Percentiles rank a stretch among this genome's conserved stretches.
Conservation (phyloP, 2,888 invertebrate species). For the Drosophila fulvimacula region DNA sequence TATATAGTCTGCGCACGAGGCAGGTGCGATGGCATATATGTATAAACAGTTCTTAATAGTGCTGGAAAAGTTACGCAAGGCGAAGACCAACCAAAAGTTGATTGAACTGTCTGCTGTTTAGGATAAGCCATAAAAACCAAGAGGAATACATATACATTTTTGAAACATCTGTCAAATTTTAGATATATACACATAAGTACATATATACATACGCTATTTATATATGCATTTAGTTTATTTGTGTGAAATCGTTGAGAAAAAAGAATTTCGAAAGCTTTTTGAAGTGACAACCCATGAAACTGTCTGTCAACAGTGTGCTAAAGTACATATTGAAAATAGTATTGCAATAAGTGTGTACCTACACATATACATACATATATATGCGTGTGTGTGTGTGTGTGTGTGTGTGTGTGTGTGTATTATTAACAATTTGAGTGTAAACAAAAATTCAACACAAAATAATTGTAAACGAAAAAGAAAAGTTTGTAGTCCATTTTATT, state of each 20-base stretch:
- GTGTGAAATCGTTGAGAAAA: constrained; percentile 10
- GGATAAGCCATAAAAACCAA: background rate
- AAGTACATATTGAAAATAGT: constrained; percentile 12
- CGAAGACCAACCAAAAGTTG: constrained; percentile 11
- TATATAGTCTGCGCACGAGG: background rate
- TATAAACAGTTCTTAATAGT: background rate
- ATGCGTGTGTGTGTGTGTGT: background rate
- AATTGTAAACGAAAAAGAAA: constrained; percentile 9
- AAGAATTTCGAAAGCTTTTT: constrained; percentile 29
- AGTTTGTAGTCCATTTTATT: constrained; percentile 12
- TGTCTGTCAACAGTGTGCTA: constrained; percentile 38
- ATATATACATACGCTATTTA: background rate
- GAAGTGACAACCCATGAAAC: constrained; percentile 31
- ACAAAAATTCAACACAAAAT: constrained; percentile 11
- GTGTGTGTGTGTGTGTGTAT: constrained; percentile 5
- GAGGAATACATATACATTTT: background rate
- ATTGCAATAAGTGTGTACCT: constrained; percentile 25
- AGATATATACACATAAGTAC: background rate
- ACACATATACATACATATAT: background rate
- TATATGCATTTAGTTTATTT: background rate
- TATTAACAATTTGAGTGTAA: constrained; percentile 26
- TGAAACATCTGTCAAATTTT: constrained; percentile 37
- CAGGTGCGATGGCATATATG: background rate
- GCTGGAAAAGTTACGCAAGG: constrained; percentile 16
- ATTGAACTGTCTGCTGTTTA: constrained; percentile 30